A percentile compares a stretch with the other conserved stretches of the same genome.
Evolutionary conservation across 2,113 vertebrate genomes (phyloP).

Genomic region (Gorsachius goisagi): DNA sequence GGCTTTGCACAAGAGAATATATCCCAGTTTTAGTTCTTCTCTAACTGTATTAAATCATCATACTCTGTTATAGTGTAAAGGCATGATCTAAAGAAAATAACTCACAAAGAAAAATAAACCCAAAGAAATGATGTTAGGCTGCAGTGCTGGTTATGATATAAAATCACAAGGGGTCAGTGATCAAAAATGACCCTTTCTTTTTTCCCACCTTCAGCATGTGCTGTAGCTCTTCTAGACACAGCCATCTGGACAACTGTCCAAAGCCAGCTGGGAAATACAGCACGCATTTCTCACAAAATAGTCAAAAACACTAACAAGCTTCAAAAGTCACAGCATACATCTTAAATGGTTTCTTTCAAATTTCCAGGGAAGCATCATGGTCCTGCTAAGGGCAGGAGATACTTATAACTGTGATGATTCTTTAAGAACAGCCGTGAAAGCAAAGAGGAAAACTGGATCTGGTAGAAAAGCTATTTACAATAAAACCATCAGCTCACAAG

Average conservation of each 20-base stretch:
- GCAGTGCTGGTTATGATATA: background rate
- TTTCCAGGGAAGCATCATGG: background rate
- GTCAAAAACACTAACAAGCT: background rate
- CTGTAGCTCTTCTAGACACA: background rate
- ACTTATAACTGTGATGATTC: background rate
- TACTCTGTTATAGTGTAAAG: background rate
- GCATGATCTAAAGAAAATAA: conserved; percentile 1
- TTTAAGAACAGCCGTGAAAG: background rate
- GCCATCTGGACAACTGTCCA: background rate
- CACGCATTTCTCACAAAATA: background rate
- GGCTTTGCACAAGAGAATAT: background rate
- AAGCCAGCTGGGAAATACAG: background rate
- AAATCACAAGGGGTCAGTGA: background rate
- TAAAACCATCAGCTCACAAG: background rate
- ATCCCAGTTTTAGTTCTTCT: background rate
- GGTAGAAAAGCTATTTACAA: background rate
- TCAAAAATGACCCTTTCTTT: background rate
- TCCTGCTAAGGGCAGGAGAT: background rate
- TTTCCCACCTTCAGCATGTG: background rate
- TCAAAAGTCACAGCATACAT: background rate
- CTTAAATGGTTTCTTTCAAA: background rate
- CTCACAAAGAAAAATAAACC: background rate
- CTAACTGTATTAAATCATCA: background rate
- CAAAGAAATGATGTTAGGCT: background rate
- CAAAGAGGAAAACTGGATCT: background rate